Percentiles rank a stretch among this genome's conserved stretches.
These are phyloP conservation scores for Callipepla squamata DNA, from an alignment of 2,113 vertebrate genomes.

Conservation along the genomic window DNA sequence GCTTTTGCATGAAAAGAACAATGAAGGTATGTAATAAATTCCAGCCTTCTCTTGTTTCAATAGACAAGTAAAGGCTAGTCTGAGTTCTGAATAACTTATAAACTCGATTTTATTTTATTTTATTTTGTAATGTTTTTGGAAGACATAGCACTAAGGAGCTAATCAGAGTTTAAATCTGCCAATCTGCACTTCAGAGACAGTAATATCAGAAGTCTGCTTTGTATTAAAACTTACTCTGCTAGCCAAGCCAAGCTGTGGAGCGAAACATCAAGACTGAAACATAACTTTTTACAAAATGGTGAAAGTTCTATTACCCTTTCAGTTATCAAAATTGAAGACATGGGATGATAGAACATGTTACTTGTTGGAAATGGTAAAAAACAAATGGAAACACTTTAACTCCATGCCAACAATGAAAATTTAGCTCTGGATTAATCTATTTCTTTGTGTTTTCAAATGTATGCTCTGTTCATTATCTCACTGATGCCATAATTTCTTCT, in stretches of 20 bases:
- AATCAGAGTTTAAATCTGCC: not conserved
- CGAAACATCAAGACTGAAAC: not conserved
- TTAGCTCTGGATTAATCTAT: constrained; percentile 61
- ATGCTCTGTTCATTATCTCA: constrained; percentile 8
- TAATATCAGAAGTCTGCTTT: not conserved
- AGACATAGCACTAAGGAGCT: not conserved
- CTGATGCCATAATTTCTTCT: constrained; percentile 18
- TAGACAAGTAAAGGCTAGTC: not conserved
- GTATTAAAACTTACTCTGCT: not conserved
- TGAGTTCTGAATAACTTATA: not conserved
- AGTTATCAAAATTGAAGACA: constrained; percentile 29
- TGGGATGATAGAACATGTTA: constrained; percentile 47
- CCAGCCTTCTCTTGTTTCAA: not conserved
- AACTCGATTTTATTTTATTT: not conserved
- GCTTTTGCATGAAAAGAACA: constrained; percentile 7
- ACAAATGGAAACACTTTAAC: constrained; percentile 43
- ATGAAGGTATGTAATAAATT: not conserved
- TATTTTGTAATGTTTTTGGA: not conserved
- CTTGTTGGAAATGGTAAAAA: constrained; percentile 49
- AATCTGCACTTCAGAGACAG: not conserved
- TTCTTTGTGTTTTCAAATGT: constrained; percentile 19
- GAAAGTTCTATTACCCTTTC: not conserved
- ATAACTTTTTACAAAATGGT: not conserved
- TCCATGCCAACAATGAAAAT: constrained; percentile 30
- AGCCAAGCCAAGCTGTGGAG: not conserved